Conservation (phyloP, 1,140 invertebrate genomes). For the Nephotettix cincticeps region DNA sequence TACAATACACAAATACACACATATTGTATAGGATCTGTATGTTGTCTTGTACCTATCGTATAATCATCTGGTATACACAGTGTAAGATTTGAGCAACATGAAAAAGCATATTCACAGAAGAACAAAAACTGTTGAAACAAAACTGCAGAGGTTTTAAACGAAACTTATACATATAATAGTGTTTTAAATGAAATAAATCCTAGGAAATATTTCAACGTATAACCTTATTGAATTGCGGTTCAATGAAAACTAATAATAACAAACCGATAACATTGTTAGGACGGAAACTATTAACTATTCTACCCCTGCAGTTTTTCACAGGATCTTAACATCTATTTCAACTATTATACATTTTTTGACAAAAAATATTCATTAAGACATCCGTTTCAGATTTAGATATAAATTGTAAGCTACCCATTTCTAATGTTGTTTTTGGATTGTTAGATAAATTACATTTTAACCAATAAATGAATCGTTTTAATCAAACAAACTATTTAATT, state of each 20-base stretch:
- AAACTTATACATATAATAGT: neutral
- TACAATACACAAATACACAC: conserved; percentile 23
- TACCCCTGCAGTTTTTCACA: too few relatives aligned
- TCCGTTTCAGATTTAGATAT: too few relatives aligned
- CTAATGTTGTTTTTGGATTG: too few relatives aligned
- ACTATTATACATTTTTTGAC: too few relatives aligned
- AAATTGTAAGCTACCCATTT: too few relatives aligned
- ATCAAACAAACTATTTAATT: too few relatives aligned
- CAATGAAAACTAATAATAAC: neutral
- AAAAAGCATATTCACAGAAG: conserved; percentile 5
- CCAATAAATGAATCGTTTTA: too few relatives aligned
- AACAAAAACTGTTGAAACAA: neutral
- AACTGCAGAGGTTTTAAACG: neutral
- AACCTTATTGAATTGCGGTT: neutral
- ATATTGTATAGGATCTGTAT: conserved; percentile 22
- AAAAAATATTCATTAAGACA: too few relatives aligned
- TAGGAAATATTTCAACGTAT: neutral
- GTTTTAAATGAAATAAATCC: neutral
- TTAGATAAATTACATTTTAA: too few relatives aligned
- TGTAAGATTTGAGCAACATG: conserved; percentile 5
- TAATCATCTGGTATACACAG: conserved; percentile 3
- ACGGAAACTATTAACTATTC: too few relatives aligned
- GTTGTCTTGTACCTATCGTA: conserved; percentile 10
- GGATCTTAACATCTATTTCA: too few relatives aligned
- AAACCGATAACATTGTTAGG: neutral